These are phyloP conservation scores for Philopotamus ludificatus DNA, from an alignment of 1,140 invertebrate species.

Conservation along the genomic window DNA sequence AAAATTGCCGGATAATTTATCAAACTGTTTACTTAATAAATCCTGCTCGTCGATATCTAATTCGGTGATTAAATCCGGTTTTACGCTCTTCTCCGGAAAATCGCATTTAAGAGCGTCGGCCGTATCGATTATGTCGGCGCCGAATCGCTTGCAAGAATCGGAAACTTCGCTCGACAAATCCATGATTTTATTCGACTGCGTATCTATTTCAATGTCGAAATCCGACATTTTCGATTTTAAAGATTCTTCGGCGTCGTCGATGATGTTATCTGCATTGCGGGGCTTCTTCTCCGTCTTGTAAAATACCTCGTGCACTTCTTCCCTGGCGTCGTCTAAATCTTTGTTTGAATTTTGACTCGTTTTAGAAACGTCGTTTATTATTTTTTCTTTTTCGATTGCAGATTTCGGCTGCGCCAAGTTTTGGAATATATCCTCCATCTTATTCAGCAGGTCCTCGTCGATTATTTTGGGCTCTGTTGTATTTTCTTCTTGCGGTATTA, in stretches of 20 bases:
- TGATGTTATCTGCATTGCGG: conserved; percentile 16
- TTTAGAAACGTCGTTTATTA: conserved; percentile 46
- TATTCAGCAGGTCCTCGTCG: conserved; percentile 51
- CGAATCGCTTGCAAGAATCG: conserved; percentile 10
- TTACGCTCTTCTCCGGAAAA: conserved; percentile 33
- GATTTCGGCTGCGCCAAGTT: conserved; percentile 48
- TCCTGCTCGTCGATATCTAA: conserved; percentile 38
- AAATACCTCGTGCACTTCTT: conserved; percentile 48
- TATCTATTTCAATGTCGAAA: conserved; percentile 9
- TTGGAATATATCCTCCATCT: conserved; percentile 56
- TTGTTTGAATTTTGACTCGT: conserved; percentile 52
- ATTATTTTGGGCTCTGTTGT: conserved; percentile 46
- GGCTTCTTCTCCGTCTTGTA: conserved; percentile 26
- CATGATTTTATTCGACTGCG: conserved; percentile 12
- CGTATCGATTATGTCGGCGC: conserved; percentile 28
- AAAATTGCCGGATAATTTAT: conserved; percentile 9
- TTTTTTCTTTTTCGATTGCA: conserved; percentile 46
- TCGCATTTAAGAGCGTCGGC: conserved; percentile 31
- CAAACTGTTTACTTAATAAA: conserved; percentile 40
- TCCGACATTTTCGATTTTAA: conserved; percentile 23
- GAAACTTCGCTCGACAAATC: conserved; percentile 10
- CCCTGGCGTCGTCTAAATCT: conserved; percentile 45
- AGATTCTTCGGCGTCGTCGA: conserved; percentile 18
- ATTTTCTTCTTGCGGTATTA: conserved; percentile 6
- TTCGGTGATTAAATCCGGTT: conserved; percentile 36